Conservation (phyloP, 2,113 vertebrate species). For the Python bivittatus region DNA sequence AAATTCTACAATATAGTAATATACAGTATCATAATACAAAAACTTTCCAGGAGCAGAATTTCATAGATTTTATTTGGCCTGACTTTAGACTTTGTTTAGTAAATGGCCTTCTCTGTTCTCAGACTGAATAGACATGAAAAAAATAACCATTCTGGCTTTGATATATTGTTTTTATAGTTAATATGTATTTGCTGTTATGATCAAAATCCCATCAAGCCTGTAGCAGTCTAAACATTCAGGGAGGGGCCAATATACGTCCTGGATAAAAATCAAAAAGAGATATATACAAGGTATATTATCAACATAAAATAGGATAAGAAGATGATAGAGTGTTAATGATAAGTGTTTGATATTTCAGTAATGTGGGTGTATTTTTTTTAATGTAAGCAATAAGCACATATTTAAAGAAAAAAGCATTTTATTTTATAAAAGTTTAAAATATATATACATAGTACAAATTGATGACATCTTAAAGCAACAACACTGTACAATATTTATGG, state of each 20-base stretch:
- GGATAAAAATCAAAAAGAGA: background rate
- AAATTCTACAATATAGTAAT: background rate
- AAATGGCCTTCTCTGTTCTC: background rate
- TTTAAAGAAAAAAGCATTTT: slow-evolving; percentile 27
- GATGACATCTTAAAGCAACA: background rate
- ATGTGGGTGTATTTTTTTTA: background rate
- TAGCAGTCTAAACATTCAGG: background rate
- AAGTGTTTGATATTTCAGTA: background rate
- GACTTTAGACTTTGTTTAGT: too few relatives aligned
- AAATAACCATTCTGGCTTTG: background rate
- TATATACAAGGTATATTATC: background rate
- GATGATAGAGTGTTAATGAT: too few relatives aligned
- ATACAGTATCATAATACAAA: background rate
- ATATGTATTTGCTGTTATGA: background rate
- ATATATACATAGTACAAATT: slow-evolving; percentile 2
- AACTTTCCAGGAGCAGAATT: background rate
- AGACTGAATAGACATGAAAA: background rate
- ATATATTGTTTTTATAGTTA: background rate
- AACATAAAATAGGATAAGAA: too few relatives aligned
- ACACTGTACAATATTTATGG: background rate
- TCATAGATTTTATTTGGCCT: background rate
- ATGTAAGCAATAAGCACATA: slow-evolving; percentile 14
- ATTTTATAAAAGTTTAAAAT: slow-evolving; percentile 25
- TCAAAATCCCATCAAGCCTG: background rate
- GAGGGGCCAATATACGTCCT: background rate